These are phyloP conservation scores for Busseola fusca DNA, from an alignment of 2,888 invertebrate genomes.

Conservation along the genomic window DNA sequence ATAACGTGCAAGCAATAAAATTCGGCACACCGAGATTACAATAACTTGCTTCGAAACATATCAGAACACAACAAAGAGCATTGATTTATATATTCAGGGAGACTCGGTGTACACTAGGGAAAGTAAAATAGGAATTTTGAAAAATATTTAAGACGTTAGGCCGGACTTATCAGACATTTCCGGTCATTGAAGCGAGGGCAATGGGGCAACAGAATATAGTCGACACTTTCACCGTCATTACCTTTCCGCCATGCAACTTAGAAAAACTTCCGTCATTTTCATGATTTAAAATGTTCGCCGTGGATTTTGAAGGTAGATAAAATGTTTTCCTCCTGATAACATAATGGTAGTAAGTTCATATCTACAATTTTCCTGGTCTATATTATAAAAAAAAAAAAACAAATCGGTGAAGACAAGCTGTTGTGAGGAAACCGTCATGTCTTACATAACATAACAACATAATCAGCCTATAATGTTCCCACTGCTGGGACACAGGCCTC, in stretches of 20 bases:
- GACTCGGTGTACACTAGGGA: constrained; percentile 65
- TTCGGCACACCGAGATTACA: constrained; percentile 58
- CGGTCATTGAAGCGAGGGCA: constrained; percentile 79
- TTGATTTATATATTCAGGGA: constrained; percentile 70
- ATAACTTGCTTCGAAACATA: constrained; percentile 64
- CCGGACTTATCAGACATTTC: constrained; percentile 81
- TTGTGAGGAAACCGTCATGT: too few species aligned
- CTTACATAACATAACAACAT: too few species aligned
- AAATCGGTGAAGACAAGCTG: too few species aligned
- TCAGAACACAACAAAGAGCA: constrained; percentile 66
- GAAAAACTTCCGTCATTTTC: constrained; percentile 23
- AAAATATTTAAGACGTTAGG: constrained; percentile 73
- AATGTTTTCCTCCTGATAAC: constrained; percentile 11
- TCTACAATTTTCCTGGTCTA: background rate
- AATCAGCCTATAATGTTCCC: too few species aligned
- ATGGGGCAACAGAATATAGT: constrained; percentile 71
- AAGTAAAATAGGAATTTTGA: constrained; percentile 71
- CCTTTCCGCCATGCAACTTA: constrained; percentile 49
- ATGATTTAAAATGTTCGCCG: constrained; percentile 38
- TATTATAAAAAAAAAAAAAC: background rate
- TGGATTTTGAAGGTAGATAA: constrained; percentile 9
- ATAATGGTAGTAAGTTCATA: background rate
- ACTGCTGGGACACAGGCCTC: too few species aligned
- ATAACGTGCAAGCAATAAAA: constrained; percentile 58
- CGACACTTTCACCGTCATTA: constrained; percentile 71